Conservation (phyloP, 2,888 invertebrate genomes). For the Phortica okadai region DNA sequence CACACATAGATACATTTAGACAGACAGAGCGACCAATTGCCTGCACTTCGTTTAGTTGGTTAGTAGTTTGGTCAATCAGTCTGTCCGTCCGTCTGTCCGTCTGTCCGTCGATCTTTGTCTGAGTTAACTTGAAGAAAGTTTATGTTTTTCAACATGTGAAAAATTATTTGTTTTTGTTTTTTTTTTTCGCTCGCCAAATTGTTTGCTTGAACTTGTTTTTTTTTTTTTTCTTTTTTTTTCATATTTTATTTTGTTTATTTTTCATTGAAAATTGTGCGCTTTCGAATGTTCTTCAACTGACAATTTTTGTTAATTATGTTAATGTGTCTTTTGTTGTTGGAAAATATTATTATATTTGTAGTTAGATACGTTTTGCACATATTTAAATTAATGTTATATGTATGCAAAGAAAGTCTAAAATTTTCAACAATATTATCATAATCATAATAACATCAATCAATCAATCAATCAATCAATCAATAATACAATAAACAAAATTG, state of each 20-base stretch:
- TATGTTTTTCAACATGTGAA: conserved; percentile 13
- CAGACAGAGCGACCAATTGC: no score
- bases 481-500: no score
- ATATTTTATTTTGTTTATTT: background rate
- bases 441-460: no score
- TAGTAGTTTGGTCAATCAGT: background rate
- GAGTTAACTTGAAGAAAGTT: conserved; percentile 3
- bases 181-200: no score
- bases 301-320: conserved; percentile 5
- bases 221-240: background rate
- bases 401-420: no score
- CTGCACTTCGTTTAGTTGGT: background rate
- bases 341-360: background rate
- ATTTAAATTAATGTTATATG: no score
- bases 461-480: no score
- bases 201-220: background rate
- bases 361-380: no score
- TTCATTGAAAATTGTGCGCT: background rate
- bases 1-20: no score
- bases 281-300: conserved; percentile 13
- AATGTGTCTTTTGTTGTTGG: background rate
- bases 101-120: background rate
- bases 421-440: no score
- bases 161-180: background rate
- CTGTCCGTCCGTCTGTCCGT: background rate